Percentiles rank a stretch among this genome's conserved stretches.
Conservation (phyloP, 2,888 invertebrate species). For the Stenolophus ochropezus region DNA sequence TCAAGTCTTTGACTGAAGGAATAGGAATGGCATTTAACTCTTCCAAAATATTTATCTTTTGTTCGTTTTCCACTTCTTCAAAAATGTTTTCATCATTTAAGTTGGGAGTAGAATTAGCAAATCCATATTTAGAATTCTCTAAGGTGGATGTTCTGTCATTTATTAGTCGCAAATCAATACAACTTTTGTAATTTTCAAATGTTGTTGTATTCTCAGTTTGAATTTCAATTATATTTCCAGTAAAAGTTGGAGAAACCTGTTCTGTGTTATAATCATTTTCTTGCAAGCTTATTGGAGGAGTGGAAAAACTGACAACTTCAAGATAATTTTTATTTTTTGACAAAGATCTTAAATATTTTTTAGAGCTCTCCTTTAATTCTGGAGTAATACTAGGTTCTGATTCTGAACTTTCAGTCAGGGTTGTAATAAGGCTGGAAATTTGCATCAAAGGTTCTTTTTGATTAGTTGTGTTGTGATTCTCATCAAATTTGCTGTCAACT, state of each 20-base stretch:
- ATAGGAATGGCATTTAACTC: slow-evolving; percentile 18
- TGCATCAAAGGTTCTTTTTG: slow-evolving; percentile 56
- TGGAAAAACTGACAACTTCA: slow-evolving; percentile 27
- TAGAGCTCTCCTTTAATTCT: slow-evolving; percentile 45
- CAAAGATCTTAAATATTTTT: slow-evolving; percentile 52
- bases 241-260: neutral
- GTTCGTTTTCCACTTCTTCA: slow-evolving; percentile 13
- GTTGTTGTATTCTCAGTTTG: neutral
- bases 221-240: slow-evolving; percentile 30
- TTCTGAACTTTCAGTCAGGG: neutral
- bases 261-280: slow-evolving; percentile 14
- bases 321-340: slow-evolving; percentile 31
- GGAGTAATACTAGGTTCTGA: neutral
- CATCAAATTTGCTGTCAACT: slow-evolving; percentile 56
- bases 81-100: slow-evolving; percentile 59
- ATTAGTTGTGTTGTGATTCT: slow-evolving; percentile 51
- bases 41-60: slow-evolving; percentile 1
- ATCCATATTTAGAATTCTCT: slow-evolving; percentile 29
- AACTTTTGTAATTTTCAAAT: slow-evolving; percentile 31
- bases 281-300: slow-evolving; percentile 53
- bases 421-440: slow-evolving; percentile 51
- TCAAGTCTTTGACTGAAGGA: slow-evolving; percentile 62
- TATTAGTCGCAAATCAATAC: slow-evolving; percentile 52
- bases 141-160: neutral
- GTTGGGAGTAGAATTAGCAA: slow-evolving; percentile 67